Evolutionary conservation across 2,113 vertebrate species (phyloP), one percentile per base, ranked within the genome.

Genomic region (Atherinomorus stipes): DNA sequence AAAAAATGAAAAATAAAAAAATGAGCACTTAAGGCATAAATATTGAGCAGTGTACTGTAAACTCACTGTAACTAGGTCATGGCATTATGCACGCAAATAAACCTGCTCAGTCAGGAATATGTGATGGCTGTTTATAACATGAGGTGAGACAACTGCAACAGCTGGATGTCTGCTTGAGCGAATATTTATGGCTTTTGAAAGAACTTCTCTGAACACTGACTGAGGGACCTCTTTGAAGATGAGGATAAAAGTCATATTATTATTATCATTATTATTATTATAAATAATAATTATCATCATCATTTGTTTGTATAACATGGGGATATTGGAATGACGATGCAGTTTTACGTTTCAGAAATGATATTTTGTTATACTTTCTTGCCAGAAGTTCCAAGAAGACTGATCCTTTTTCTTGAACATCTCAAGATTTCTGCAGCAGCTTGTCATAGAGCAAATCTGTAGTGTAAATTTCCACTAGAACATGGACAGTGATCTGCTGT

Each of bases 1-100:
- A 16, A 44, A 10, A 13, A 50, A 13, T 4, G 25, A 10, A 61
- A 62, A 28, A 13, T 4, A 44, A 10, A 61, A 62, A 28, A 28
- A 10, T n/a, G 12, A 37, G 19, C 7, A 28, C 18, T 11, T 45
- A 62, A 10, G 6, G 10, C 40, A 26, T 19, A 62, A 26, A 62
- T 11, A 31, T 13, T 31, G 4, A 47, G 18, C 23, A 49, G 13
- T 11, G 12, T 2, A 47, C 59, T n/a, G 8, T 18, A 11, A 40
- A 64, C 1, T 60, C 10, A 11, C 52, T 63, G 60, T 31, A 78
- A 75, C 26, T 74, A 62, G 67, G 78, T 73, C 74, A 67, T 22
- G 45, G 26, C 68, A 57, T 61, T 2, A 57, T 18, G n/a, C 26
- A 38, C 22, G 45, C 7, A n/a, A n/a, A 59, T 84, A 26, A 37